Percentiles rank a stretch among this genome's conserved stretches.
phyloP scores from a whole-genome alignment of 2,797 vertebrate species.

The Taenioides sp. region DNA sequence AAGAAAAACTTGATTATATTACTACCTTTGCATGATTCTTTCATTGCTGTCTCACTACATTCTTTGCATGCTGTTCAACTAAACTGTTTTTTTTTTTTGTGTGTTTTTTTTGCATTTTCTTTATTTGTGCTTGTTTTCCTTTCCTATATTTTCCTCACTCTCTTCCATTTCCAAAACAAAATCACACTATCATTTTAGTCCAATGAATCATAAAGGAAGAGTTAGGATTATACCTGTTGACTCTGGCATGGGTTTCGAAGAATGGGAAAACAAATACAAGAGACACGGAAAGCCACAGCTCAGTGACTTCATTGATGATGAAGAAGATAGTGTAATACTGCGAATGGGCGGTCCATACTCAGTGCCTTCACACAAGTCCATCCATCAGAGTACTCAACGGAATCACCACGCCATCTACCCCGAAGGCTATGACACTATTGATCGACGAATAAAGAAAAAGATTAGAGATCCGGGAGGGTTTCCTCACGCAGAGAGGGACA shows the following conservation, averaged over 20 bases:
- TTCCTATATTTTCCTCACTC: constrained; percentile 50
- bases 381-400: constrained; percentile 54
- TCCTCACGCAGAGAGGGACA: constrained; percentile 36
- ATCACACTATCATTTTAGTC: constrained; percentile 67
- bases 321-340: constrained; percentile 64
- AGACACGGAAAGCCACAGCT: constrained; percentile 75
- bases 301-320: constrained; percentile 82
- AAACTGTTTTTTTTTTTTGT: constrained; percentile 51
- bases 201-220: constrained; percentile 78
- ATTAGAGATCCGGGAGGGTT: constrained; percentile 59
- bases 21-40: constrained; percentile 1
- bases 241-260: constrained; percentile 83
- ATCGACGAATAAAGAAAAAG: constrained; percentile 84
- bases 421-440: constrained; percentile 86
- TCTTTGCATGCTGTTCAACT: constrained; percentile 47
- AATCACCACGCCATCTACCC: constrained; percentile 79
- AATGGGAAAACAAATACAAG: constrained; percentile 84
- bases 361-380: constrained; percentile 36
- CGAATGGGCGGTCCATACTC: constrained; percentile 54
- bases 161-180: constrained; percentile 38
- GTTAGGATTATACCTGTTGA: constrained; percentile 89
- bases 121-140: constrained; percentile 57
- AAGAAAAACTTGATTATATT: background rate
- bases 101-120: constrained; percentile 53
- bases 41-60: background rate